phyloP scores from a whole-genome alignment of 1,140 invertebrate species.

The Globodera rostochiensis region DNA sequence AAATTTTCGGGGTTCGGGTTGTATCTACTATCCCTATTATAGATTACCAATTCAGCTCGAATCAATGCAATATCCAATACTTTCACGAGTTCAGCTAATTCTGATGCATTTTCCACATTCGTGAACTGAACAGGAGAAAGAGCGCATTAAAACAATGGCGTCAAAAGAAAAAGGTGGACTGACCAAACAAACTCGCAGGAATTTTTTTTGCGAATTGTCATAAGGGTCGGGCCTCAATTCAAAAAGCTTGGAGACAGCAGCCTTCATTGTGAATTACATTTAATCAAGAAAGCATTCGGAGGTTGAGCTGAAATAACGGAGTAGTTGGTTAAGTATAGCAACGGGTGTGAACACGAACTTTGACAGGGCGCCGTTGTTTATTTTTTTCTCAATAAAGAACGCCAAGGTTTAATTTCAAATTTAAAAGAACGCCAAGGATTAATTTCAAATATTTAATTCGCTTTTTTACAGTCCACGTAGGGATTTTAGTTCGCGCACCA shows the following conservation, averaged over 20 bases:
- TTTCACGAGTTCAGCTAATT: conserved; percentile 54
- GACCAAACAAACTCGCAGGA: conserved; percentile 26
- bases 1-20: too few relatives aligned
- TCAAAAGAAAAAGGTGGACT: not conserved
- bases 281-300: not conserved
- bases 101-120: conserved; percentile 60
- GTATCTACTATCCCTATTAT: conserved; percentile 23
- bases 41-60: conserved; percentile 57
- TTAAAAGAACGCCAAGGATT: not conserved
- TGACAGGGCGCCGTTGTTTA: not conserved
- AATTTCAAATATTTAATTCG: not conserved
- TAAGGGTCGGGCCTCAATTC: conserved; percentile 27
- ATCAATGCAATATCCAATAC: conserved; percentile 60
- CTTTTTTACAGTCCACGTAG: too few relatives aligned
- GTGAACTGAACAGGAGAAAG: conserved; percentile 32
- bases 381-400: not conserved
- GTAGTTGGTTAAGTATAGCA: not conserved
- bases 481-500: too few relatives aligned
- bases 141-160: conserved; percentile 26
- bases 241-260: conserved; percentile 18
- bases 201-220: conserved; percentile 26
- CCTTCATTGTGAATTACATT: conserved; percentile 4
- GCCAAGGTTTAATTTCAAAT: not conserved
- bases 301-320: not conserved
- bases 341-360: not conserved